Conservation (phyloP, 2,113 vertebrate species). For the Catagonus wagneri region DNA sequence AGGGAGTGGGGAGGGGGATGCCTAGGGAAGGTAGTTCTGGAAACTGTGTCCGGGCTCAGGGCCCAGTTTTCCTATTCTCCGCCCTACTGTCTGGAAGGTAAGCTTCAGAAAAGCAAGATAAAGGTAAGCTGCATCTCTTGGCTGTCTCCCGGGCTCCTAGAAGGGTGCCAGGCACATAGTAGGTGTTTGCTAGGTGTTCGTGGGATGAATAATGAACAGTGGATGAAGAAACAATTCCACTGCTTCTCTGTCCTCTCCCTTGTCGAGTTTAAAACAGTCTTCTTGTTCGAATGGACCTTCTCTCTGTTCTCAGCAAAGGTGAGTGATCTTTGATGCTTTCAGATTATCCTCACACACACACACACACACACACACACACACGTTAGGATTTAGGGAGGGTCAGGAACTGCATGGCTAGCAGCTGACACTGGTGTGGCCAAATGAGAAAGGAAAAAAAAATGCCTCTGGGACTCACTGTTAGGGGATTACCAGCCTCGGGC, state of each 20-base stretch:
- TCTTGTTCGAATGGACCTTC: neutral
- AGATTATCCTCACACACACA: neutral
- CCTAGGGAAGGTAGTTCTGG: neutral
- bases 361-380: neutral
- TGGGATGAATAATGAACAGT: neutral
- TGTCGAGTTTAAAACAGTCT: neutral
- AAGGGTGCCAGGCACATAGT: neutral
- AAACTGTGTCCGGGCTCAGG: neutral
- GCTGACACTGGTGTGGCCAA: constrained; percentile 34
- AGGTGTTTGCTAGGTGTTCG: neutral
- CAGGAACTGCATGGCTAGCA: constrained; percentile 13
- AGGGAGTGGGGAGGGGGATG: neutral
- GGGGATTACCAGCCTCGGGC: constrained; percentile 31
- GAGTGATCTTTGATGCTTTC: neutral
- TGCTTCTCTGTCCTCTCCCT: neutral
- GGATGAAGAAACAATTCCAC: neutral
- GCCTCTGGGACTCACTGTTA: neutral
- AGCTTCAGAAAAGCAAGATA: neutral
- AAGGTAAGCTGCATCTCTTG: too few species aligned
- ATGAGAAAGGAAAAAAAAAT: neutral
- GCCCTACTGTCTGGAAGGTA: neutral
- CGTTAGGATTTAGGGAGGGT: constrained; percentile 48
- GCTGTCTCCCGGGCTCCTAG: neutral
- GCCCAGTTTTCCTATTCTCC: neutral
- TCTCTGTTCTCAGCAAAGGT: constrained; percentile 9